Evolutionary conservation across 2,113 vertebrate genomes (phyloP).

Genomic region (Spea multiplicata): DNA sequence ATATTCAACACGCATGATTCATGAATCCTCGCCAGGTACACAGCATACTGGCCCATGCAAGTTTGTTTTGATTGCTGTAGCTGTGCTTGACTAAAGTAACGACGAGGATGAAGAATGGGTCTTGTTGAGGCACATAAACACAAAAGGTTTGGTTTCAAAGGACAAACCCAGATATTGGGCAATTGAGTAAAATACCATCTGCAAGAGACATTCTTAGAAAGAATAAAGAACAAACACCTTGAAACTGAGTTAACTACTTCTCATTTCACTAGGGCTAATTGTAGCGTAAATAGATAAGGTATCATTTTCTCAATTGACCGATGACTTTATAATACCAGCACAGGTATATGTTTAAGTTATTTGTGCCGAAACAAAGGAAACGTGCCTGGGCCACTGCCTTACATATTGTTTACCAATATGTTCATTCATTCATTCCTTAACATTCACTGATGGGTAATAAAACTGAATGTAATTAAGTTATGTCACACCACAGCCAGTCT

Average conservation of each 20-base stretch:
- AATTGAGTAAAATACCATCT: not conserved
- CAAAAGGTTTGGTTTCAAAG: no score
- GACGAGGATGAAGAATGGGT: no score
- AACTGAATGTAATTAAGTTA: not conserved
- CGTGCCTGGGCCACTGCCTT: not conserved
- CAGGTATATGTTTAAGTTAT: not conserved
- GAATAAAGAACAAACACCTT: not conserved
- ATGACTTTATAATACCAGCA: not conserved
- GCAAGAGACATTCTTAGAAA: not conserved
- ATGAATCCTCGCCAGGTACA: no score
- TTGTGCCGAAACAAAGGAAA: not conserved
- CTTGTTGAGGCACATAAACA: no score
- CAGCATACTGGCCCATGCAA: no score
- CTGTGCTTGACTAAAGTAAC: no score
- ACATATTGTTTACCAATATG: not conserved
- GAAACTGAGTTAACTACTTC: not conserved
- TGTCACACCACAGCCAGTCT: not conserved
- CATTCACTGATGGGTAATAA: not conserved
- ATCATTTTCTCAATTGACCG: not conserved
- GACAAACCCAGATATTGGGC: not conserved
- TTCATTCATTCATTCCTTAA: not conserved
- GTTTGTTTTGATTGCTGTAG: no score
- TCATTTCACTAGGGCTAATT: not conserved
- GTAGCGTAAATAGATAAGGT: constrained; percentile 4
- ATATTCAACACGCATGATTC: no score